Conservation (phyloP, 2,888 invertebrate species). For the Clunio marinus region DNA sequence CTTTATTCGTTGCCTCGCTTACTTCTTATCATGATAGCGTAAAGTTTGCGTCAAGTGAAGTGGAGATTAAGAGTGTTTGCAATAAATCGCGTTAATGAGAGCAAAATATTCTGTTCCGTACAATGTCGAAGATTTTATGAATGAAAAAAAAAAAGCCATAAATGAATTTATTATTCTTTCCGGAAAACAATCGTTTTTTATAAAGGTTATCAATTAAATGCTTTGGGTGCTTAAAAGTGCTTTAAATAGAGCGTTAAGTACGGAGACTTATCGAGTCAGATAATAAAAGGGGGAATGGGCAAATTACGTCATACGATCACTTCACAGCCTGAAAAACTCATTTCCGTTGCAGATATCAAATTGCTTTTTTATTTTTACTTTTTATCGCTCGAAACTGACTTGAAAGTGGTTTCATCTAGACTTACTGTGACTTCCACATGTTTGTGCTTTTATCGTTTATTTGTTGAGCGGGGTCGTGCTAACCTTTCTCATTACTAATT, state of each 20-base stretch:
- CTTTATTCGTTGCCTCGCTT: no score
- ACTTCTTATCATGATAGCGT: conserved; percentile 9
- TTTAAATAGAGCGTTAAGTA: no score
- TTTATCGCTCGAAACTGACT: conserved; percentile 18
- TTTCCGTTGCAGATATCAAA: conserved; percentile 24
- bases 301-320: conserved; percentile 7
- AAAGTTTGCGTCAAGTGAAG: conserved; percentile 3
- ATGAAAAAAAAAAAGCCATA: conserved; percentile 3
- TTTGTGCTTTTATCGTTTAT: background rate
- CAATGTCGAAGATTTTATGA: background rate
- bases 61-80: background rate
- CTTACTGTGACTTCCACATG: conserved; percentile 2
- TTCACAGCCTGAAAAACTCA: background rate
- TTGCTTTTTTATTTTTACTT: background rate
- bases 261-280: background rate
- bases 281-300: background rate
- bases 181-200: no score
- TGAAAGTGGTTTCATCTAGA: background rate
- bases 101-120: no score
- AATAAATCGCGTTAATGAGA: conserved; percentile 1
- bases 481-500: no score
- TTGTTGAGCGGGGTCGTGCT: background rate
- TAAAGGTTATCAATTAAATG: no score
- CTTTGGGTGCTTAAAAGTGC: no score
- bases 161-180: no score